Percentiles rank a stretch among this genome's conserved stretches.
These are phyloP conservation scores for Drosophila cardini DNA, from an alignment of 1,140 invertebrate species.

Conservation along the genomic window DNA sequence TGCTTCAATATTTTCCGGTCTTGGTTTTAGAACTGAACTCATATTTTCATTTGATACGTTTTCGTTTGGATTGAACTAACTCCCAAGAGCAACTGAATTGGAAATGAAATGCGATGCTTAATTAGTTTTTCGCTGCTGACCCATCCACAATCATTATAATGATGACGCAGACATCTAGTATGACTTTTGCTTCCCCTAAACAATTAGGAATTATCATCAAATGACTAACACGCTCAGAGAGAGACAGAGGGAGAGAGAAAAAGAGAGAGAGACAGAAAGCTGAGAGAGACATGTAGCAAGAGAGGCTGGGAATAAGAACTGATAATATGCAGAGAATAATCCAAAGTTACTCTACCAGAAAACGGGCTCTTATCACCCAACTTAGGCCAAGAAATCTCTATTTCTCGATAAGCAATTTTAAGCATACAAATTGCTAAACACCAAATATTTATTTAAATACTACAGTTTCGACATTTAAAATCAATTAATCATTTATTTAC, in stretches of 20 bases:
- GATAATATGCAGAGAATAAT: not conserved
- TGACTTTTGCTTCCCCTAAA: conserved; percentile 26
- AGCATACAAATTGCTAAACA: not conserved
- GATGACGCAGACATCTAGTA: conserved; percentile 43
- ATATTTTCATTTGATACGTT: conserved; percentile 24
- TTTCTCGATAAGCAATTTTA: conserved; percentile 1
- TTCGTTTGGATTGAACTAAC: not conserved
- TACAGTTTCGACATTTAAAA: too few relatives aligned
- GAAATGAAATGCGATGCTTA: conserved; percentile 81
- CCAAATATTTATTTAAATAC: too few relatives aligned
- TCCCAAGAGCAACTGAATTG: conserved; percentile 55
- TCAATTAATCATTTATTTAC: too few relatives aligned
- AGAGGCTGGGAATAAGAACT: not conserved
- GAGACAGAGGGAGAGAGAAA: not conserved
- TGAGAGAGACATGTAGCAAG: not conserved
- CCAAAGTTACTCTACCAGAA: not conserved
- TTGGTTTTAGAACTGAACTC: not conserved
- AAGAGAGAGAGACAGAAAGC: not conserved
- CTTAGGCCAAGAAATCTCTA: conserved; percentile 1
- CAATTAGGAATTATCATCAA: conserved; percentile 22
- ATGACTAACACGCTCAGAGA: not conserved
- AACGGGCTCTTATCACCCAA: conserved; percentile 31
- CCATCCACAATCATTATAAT: conserved; percentile 42
- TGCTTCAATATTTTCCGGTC: conserved; percentile 32
- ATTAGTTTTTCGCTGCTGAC: conserved; percentile 71